Evolutionary conservation across 2,888 invertebrate genomes (phyloP).

Genomic region (Drosophila nr. fundita): DNA sequence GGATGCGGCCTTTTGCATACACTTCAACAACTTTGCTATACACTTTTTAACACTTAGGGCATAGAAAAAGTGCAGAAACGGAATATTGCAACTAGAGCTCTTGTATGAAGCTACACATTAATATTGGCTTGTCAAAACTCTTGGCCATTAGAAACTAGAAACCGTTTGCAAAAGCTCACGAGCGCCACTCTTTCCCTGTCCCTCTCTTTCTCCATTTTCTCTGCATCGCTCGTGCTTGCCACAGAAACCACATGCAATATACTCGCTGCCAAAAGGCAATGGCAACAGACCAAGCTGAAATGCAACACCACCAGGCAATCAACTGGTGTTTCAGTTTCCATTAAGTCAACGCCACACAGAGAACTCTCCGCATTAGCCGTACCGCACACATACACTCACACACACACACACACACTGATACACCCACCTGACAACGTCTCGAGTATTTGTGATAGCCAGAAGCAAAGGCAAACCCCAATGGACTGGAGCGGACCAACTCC

Average conservation of each 20-base stretch:
- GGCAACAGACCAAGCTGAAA: slow-evolving; percentile 41
- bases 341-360: slow-evolving; percentile 48
- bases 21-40: neutral
- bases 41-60: neutral
- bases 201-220: neutral
- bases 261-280: slow-evolving; percentile 35
- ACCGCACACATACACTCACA: slow-evolving; percentile 15
- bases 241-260: slow-evolving; percentile 73
- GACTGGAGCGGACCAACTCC: slow-evolving; percentile 3
- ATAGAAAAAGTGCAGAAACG: slow-evolving; percentile 9
- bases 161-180: slow-evolving; percentile 35
- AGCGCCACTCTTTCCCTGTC: neutral
- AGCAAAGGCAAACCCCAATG: slow-evolving; percentile 14
- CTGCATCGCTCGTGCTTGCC: slow-evolving; percentile 26
- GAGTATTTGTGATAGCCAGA: slow-evolving; percentile 40
- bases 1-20: neutral
- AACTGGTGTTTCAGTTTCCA: slow-evolving; percentile 83
- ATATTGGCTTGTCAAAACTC: slow-evolving; percentile 64
- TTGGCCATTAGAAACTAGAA: slow-evolving; percentile 61
- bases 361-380: slow-evolving; percentile 6
- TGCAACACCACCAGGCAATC: slow-evolving; percentile 72
- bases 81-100: slow-evolving; percentile 39
- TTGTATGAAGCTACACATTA: slow-evolving; percentile 44
- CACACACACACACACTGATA: slow-evolving; percentile 15
- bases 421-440: slow-evolving; percentile 51